phyloP scores from a whole-genome alignment of 1,140 invertebrate genomes.

The Drosophila eugracilis region DNA sequence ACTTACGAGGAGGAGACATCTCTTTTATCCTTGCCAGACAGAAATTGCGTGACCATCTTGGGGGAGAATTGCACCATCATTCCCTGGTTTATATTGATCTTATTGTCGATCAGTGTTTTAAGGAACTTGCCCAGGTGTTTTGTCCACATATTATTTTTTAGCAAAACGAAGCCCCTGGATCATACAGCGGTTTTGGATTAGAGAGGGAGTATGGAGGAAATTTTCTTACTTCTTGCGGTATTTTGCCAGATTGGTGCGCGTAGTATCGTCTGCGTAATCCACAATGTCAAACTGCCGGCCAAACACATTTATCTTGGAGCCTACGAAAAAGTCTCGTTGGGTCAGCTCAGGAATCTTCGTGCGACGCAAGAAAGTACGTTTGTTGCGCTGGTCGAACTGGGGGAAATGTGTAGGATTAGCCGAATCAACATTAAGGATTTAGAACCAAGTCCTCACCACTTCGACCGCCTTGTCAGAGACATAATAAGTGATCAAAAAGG shows the following conservation, averaged over 20 bases:
- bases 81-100: constrained; percentile 90
- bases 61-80: constrained; percentile 88
- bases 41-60: constrained; percentile 86
- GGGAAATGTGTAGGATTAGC: constrained; percentile 17
- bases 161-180: constrained; percentile 90
- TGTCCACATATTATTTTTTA: constrained; percentile 90
- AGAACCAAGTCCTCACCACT: constrained; percentile 86
- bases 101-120: constrained; percentile 87
- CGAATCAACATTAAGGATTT: not conserved
- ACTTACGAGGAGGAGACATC: constrained; percentile 88
- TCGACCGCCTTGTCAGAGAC: constrained; percentile 90
- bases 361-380: constrained; percentile 90
- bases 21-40: constrained; percentile 86
- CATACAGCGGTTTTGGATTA: not conserved
- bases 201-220: too few relatives aligned
- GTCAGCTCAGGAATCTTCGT: constrained; percentile 89
- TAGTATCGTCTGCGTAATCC: constrained; percentile 90
- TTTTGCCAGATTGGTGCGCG: constrained; percentile 87
- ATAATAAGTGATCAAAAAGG: constrained; percentile 91
- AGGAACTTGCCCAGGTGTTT: constrained; percentile 90
- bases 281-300: constrained; percentile 91
- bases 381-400: constrained; percentile 91
- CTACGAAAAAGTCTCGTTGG: constrained; percentile 90
- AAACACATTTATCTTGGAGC: constrained; percentile 91
- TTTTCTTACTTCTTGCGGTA: constrained; percentile 87